These are phyloP conservation scores for Sakesphorus luctuosus DNA, from an alignment of 2,113 vertebrate genomes.

Conservation along the genomic window DNA sequence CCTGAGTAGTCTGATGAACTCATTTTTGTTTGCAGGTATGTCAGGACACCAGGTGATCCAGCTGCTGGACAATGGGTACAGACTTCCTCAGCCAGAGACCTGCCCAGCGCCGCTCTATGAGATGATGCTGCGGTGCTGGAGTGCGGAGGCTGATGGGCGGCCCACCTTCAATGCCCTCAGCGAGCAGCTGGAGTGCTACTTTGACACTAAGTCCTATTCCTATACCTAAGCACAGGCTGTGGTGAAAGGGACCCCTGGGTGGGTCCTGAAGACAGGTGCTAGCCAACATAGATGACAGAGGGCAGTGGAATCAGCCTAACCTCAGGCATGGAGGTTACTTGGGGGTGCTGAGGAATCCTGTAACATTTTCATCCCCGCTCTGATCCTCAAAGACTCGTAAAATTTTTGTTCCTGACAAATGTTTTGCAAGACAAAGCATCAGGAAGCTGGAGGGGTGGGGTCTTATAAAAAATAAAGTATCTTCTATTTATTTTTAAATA, in stretches of 20 bases:
- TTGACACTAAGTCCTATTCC: constrained; percentile 68
- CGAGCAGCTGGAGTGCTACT: constrained; percentile 83
- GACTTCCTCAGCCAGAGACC: constrained; percentile 79
- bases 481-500: constrained; percentile 75
- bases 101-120: constrained; percentile 82
- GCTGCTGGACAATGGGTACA: constrained; percentile 79
- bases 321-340: neutral
- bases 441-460: neutral
- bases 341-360: neutral
- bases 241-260: neutral
- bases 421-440: constrained; percentile 41
- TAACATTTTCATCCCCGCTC: neutral
- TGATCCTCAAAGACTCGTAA: neutral
- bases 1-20: neutral
- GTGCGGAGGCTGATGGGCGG: constrained; percentile 42
- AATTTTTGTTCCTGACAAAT: constrained; percentile 9
- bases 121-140: constrained; percentile 92
- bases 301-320: neutral
- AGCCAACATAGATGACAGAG: neutral
- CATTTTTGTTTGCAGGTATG: constrained; percentile 74
- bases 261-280: neutral
- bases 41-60: constrained; percentile 84
- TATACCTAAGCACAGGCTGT: constrained; percentile 53
- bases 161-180: constrained; percentile 89
- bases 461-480: neutral